phyloP scores from a whole-genome alignment of 64 coral and sea anemone species.

The Hydrozoanthus tunicans region DNA sequence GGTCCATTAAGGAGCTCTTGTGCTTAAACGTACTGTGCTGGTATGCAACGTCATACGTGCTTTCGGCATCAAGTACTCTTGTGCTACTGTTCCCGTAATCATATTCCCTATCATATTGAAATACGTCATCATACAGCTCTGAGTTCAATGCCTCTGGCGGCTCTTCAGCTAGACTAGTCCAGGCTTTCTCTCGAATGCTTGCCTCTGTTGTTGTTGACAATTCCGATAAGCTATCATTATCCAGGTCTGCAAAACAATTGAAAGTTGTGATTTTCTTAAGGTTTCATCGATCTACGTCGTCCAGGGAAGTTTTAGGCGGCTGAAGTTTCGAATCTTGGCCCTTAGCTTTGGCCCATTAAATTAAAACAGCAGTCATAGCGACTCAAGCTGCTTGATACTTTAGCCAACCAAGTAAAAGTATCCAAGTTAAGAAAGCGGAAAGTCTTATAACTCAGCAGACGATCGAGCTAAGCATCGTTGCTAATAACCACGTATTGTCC shows the following conservation, averaged over 20 bases:
- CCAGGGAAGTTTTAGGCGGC: too few relatives aligned
- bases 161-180: not conserved
- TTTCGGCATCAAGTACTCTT: not conserved
- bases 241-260: not conserved
- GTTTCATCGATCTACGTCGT: too few relatives aligned
- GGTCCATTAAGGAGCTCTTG: not conserved
- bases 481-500: too few relatives aligned
- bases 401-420: too few relatives aligned
- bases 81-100: not conserved
- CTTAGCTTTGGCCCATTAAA: too few relatives aligned
- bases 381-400: too few relatives aligned
- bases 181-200: not conserved
- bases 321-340: too few relatives aligned
- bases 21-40: slow-evolving; percentile 21
- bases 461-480: too few relatives aligned
- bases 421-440: too few relatives aligned
- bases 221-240: not conserved
- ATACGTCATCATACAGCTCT: not conserved
- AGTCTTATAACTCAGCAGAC: too few relatives aligned
- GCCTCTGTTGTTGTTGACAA: not conserved
- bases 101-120: not conserved
- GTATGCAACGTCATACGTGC: slow-evolving; percentile 12
- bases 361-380: too few relatives aligned
- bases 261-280: too few relatives aligned
- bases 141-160: not conserved